Conservation (phyloP, 35 echinoderm and acorn worm genomes). For the Apostichopus californicus region DNA sequence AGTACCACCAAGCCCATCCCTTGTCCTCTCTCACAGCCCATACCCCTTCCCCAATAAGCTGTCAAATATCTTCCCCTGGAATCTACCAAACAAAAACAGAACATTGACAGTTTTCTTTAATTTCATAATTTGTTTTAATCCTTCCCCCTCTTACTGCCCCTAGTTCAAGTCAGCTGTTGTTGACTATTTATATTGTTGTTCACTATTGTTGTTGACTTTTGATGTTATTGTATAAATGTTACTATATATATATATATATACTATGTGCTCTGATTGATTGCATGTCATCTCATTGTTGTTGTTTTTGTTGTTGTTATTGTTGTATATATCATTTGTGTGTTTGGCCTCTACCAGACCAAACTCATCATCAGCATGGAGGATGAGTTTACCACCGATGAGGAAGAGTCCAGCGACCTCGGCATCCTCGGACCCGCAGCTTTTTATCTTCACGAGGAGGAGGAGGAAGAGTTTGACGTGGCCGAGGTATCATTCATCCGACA, state of each 20-base stretch:
- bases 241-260: too few relatives aligned
- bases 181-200: background rate
- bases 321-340: background rate
- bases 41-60: too few relatives aligned
- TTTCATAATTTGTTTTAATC: too few relatives aligned
- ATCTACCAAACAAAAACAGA: too few relatives aligned
- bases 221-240: background rate
- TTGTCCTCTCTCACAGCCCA: too few relatives aligned
- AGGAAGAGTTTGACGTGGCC: background rate
- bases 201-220: background rate
- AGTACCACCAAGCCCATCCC: too few relatives aligned
- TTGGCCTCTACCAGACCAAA: constrained; percentile 15
- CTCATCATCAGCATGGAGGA: constrained; percentile 13
- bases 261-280: too few relatives aligned
- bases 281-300: too few relatives aligned
- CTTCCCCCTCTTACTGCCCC: background rate
- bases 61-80: too few relatives aligned
- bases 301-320: too few relatives aligned
- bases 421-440: constrained; percentile 36
- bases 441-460: background rate
- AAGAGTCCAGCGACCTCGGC: background rate
- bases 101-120: too few relatives aligned
- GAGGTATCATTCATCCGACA: background rate
- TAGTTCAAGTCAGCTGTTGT: background rate
- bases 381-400: background rate